Conservation (phyloP, 2,888 invertebrate species). For the Xylota segnis region DNA sequence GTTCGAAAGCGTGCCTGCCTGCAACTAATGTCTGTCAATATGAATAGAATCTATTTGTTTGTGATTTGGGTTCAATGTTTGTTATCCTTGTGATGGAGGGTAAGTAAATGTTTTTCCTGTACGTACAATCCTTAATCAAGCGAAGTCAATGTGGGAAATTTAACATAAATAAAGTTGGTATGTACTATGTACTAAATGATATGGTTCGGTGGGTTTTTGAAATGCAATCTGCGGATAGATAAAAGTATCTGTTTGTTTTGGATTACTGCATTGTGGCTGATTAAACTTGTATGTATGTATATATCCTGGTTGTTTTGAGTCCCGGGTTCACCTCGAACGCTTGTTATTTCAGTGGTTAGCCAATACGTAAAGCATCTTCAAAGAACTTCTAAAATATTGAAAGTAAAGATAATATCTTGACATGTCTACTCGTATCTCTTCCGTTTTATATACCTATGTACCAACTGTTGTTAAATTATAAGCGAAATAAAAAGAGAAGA, state of each 20-base stretch:
- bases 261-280: conserved; percentile 45
- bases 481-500: conserved; percentile 13
- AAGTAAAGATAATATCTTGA: conserved; percentile 12
- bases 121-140: conserved; percentile 45
- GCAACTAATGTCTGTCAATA: conserved; percentile 66
- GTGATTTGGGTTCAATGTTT: conserved; percentile 54
- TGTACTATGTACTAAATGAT: conserved; percentile 1
- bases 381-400: neutral
- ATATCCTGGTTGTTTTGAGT: neutral
- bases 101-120: conserved; percentile 48
- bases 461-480: conserved; percentile 14
- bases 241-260: conserved; percentile 48
- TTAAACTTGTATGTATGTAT: conserved; percentile 10
- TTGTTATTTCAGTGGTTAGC: neutral
- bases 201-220: conserved; percentile 41
- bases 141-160: conserved; percentile 43
- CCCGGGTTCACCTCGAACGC: too few species aligned
- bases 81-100: conserved; percentile 22
- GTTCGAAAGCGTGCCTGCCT: conserved; percentile 38
- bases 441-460: neutral
- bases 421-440: conserved; percentile 15
- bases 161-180: neutral
- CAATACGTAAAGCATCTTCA: neutral
- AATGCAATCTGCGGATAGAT: conserved; percentile 55
- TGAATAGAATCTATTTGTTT: conserved; percentile 64